Evolutionary conservation across 35 echinoderm and acorn worm species (phyloP).

Genomic region (Chiridota heheva): DNA sequence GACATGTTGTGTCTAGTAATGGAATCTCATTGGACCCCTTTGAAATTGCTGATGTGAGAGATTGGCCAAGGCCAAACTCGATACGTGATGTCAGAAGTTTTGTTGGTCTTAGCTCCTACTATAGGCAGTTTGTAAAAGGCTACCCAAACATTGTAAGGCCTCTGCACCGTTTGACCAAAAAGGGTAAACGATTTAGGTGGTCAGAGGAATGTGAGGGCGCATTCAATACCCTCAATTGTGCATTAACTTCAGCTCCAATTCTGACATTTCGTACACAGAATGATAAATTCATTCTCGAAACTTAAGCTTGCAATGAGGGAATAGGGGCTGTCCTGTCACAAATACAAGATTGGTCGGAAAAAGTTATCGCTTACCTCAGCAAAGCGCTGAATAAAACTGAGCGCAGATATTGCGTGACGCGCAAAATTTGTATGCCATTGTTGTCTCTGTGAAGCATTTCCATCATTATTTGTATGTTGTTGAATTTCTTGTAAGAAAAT

Average conservation of each 20-base stretch:
- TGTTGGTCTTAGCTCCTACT: conserved; percentile 13
- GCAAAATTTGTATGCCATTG: conserved; percentile 44
- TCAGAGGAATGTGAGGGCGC: conserved; percentile 48
- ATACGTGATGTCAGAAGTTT: background rate
- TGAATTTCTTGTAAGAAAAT: no score
- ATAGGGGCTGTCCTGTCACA: conserved; percentile 48
- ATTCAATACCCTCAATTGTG: conserved; percentile 31
- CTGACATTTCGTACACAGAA: conserved; percentile 25
- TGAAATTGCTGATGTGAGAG: background rate
- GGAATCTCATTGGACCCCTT: background rate
- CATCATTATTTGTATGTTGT: no score
- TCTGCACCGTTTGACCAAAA: conserved; percentile 3
- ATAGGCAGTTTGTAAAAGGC: background rate
- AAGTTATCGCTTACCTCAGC: conserved; percentile 37
- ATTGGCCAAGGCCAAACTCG: conserved; percentile 4
- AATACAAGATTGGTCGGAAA: background rate
- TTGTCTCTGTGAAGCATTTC: conserved; percentile 3
- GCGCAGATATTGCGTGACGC: conserved; percentile 54
- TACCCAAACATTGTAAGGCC: background rate
- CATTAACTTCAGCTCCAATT: conserved; percentile 37
- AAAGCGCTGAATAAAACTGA: conserved; percentile 40
- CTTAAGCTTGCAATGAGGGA: conserved; percentile 38
- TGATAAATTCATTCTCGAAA: conserved; percentile 37
- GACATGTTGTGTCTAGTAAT: conserved; percentile 8
- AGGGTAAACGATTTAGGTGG: conserved; percentile 32